Percentiles rank a stretch among this genome's conserved stretches.
phyloP scores from a whole-genome alignment of 2,888 invertebrate genomes.

The Chrysodeixis includens region DNA sequence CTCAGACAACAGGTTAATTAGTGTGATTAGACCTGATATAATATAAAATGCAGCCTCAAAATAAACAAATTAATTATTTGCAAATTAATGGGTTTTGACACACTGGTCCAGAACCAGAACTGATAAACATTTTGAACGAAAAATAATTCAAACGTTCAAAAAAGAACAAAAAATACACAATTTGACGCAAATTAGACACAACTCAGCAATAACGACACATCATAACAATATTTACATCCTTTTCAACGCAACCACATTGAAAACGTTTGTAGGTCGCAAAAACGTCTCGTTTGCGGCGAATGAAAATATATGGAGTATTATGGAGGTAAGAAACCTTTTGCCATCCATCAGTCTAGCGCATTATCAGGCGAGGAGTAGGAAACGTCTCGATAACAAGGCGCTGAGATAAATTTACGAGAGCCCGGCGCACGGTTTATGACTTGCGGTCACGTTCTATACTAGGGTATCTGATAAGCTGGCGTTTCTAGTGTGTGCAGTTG shows the following conservation, averaged over 20 bases:
- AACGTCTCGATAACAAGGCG: constrained; percentile 52
- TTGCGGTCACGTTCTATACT: constrained; percentile 24
- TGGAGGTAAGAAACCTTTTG: constrained; percentile 18
- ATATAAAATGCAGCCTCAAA: too few relatives aligned
- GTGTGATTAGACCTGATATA: too few relatives aligned
- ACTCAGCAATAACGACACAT: too few relatives aligned
- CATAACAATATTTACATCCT: neutral
- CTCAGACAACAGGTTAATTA: too few relatives aligned
- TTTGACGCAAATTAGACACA: too few relatives aligned
- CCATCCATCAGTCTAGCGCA: constrained; percentile 39
- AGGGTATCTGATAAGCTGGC: constrained; percentile 25
- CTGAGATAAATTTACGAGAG: constrained; percentile 54
- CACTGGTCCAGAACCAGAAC: too few relatives aligned
- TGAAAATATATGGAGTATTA: constrained; percentile 24
- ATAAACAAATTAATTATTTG: too few relatives aligned
- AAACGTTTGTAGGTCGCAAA: constrained; percentile 1
- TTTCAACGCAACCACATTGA: neutral
- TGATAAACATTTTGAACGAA: too few relatives aligned
- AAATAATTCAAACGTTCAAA: too few relatives aligned
- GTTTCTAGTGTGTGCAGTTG: too few relatives aligned
- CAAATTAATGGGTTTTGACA: too few relatives aligned
- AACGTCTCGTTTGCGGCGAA: constrained; percentile 7
- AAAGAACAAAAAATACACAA: too few relatives aligned
- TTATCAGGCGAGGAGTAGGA: constrained; percentile 28
- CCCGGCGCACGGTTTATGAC: constrained; percentile 37